Evolutionary conservation across 2,113 vertebrate genomes (phyloP), one percentile per base, ranked within the genome.

Genomic region (Notiomystis cincta): DNA sequence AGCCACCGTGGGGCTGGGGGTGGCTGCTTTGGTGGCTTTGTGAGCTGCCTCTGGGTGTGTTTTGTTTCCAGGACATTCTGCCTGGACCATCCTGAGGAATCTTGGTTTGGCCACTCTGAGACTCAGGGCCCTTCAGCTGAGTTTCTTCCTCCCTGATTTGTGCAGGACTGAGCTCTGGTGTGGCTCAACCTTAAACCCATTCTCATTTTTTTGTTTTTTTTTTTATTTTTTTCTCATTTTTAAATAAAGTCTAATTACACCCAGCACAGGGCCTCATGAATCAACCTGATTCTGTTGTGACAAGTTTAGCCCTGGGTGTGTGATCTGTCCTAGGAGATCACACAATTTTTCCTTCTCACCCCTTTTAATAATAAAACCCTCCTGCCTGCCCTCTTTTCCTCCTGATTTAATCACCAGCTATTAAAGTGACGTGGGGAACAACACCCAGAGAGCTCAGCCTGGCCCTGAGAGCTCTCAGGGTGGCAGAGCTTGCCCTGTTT

Each of bases 231-330:
- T 38, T 33, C 25, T 61, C 22, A 33, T 88, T 90, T 89, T 93
- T 11, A 70, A 90, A 42, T n/a, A 45, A 91, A 21, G n/a, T 83
- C 89, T 91, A 90, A 94, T 90, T 94, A 33, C 67, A 56, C 2
- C 2, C 76, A 92, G 71, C 71, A 56, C 71, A 40, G 3, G 53
- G 72, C 69, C 71, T 84, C 76, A 40, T 90, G 82, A 94, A 94
- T 96, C 95, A 95, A 89, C 80, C 80, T 82, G 90, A 87, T 60
- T 92, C 67, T 95, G 85, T 90, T 96, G 90, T 93, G 93, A 94
- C 93, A 94, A 72, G 79, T 90, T 96, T 65, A 89, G 76, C 81
- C 78, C 60, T 89, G 82, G 76, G 79, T 62, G 72, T 95, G 82
- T 67, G 88, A 96, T 86, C 95, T 67, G 72, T 75, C 82, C 88